phyloP scores from a whole-genome alignment of 2,113 vertebrate genomes.

The Vidua chalybeata region DNA sequence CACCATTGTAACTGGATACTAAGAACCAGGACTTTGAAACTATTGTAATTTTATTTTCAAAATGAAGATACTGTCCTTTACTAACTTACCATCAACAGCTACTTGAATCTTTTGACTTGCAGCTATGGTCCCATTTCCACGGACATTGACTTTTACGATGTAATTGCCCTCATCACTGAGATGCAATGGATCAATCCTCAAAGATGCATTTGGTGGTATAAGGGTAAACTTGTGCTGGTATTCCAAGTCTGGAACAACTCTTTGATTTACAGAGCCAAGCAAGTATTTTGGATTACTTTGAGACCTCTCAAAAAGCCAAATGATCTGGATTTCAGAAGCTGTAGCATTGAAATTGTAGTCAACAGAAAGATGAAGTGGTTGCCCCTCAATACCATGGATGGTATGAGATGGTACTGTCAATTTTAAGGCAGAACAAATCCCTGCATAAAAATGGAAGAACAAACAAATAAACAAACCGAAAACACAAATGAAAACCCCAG shows the following conservation, averaged over 20 bases:
- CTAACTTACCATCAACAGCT: slow-evolving; percentile 79
- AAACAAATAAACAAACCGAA: background rate
- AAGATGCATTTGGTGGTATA: slow-evolving; percentile 75
- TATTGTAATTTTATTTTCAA: background rate
- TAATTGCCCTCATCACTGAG: slow-evolving; percentile 79
- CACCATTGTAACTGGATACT: background rate
- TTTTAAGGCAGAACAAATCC: slow-evolving; percentile 73
- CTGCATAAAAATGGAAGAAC: slow-evolving; percentile 43
- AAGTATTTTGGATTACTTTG: slow-evolving; percentile 71
- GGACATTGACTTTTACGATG: slow-evolving; percentile 80
- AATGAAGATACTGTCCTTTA: background rate
- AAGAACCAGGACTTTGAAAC: background rate
- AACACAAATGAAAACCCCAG: background rate
- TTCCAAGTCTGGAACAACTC: slow-evolving; percentile 79
- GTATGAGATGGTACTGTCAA: slow-evolving; percentile 72
- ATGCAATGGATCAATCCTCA: slow-evolving; percentile 74
- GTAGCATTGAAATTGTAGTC: slow-evolving; percentile 73
- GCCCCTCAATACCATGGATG: slow-evolving; percentile 75
- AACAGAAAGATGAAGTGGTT: slow-evolving; percentile 75
- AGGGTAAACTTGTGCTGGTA: slow-evolving; percentile 79
- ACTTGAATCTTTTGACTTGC: slow-evolving; percentile 78
- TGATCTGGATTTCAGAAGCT: slow-evolving; percentile 79
- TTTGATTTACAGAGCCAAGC: slow-evolving; percentile 73
- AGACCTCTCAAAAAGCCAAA: slow-evolving; percentile 79
- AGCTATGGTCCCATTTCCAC: slow-evolving; percentile 71